These are phyloP conservation scores for Arctocebus calabarensis DNA, from an alignment of 2,797 vertebrate species.

Conservation along the genomic window DNA sequence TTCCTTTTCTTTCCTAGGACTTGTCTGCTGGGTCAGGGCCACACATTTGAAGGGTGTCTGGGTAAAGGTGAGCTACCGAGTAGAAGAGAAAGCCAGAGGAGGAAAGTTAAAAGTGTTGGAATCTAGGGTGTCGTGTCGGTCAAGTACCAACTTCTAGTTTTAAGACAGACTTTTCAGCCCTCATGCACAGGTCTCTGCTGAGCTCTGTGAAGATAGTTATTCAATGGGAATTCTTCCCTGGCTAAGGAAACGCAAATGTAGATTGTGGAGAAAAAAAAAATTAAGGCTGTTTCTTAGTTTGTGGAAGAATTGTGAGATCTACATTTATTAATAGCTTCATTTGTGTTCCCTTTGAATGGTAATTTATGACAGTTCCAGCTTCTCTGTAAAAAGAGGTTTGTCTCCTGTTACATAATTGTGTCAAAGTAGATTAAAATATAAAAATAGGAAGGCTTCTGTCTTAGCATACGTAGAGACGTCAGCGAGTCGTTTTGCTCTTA, in stretches of 20 bases:
- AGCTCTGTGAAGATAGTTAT: background rate
- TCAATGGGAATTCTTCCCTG: background rate
- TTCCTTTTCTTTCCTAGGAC: slow-evolving; percentile 12
- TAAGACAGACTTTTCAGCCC: background rate
- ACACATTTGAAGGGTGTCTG: background rate
- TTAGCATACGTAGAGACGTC: background rate
- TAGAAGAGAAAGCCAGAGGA: background rate
- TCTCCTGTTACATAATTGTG: slow-evolving; percentile 53
- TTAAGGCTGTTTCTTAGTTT: background rate
- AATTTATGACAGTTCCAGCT: slow-evolving; percentile 19
- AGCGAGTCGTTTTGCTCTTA: background rate
- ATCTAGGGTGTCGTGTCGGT: background rate
- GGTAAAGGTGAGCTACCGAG: background rate
- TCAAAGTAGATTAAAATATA: slow-evolving; percentile 48
- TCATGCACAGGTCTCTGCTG: background rate
- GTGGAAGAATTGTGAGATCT: background rate
- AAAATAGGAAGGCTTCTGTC: slow-evolving; percentile 36
- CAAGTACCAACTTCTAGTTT: background rate
- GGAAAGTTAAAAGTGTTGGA: background rate
- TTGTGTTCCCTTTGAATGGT: background rate
- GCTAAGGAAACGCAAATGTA: background rate
- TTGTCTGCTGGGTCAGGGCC: background rate
- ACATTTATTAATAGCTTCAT: background rate
- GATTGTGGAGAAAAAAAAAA: background rate
- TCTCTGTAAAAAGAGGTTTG: slow-evolving; percentile 18